Conservation (phyloP, 2,113 vertebrate species). For the Cnemophilus loriae region DNA sequence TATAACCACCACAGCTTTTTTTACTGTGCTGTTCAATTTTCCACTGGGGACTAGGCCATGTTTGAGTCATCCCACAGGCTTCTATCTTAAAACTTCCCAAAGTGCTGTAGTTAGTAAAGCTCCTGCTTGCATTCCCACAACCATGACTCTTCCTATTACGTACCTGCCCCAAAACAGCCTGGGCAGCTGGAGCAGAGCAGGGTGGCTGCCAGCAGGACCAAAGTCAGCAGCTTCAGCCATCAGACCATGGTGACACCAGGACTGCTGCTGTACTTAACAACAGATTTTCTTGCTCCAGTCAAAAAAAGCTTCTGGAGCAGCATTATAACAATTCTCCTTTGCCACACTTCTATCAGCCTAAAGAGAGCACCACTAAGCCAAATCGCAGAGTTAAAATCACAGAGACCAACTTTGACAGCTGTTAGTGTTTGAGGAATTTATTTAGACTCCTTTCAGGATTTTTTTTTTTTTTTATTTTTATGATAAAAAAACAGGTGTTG, state of each 20-base stretch:
- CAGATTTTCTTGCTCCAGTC: neutral
- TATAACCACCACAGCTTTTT: conserved; percentile 24
- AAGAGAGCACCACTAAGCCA: neutral
- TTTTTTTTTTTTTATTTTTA: neutral
- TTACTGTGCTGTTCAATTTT: conserved; percentile 40
- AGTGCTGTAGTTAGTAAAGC: neutral
- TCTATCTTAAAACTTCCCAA: conserved; percentile 4
- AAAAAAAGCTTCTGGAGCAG: neutral
- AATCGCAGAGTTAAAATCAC: neutral
- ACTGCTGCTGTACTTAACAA: neutral
- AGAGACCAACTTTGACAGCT: neutral
- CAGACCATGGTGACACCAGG: neutral
- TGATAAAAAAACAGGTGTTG: neutral
- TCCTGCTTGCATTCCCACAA: neutral
- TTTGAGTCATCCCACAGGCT: conserved; percentile 43
- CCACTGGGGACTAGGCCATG: neutral
- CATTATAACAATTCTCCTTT: neutral
- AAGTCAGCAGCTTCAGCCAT: neutral
- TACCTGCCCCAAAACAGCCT: neutral
- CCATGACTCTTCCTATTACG: neutral
- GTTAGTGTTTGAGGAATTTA: neutral
- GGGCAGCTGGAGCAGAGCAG: neutral
- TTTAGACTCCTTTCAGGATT: neutral
- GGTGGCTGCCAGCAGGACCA: neutral
- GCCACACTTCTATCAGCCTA: neutral